Percentiles rank a stretch among this genome's conserved stretches.
phyloP scores from a whole-genome alignment of 2,113 vertebrate species.

The Syngnathus floridae region DNA sequence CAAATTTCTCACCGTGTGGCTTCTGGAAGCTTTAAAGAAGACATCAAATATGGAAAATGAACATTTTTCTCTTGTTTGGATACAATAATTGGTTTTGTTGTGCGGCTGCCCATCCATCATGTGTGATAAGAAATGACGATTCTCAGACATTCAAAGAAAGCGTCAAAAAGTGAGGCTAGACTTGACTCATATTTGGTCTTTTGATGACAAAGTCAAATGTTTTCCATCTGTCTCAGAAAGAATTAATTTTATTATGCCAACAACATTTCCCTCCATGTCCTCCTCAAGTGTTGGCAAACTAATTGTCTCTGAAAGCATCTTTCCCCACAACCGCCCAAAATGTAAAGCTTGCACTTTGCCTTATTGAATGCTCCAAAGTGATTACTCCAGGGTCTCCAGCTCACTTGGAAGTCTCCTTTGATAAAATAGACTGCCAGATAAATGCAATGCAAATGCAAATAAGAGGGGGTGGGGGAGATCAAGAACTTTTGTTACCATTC shows the following conservation, averaged over 20 bases:
- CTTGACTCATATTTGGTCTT: not conserved
- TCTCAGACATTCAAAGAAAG: not conserved
- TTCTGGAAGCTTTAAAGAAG: not conserved
- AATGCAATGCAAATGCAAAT: slow-evolving; percentile 9
- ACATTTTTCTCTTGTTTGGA: not conserved
- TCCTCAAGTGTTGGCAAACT: slow-evolving; percentile 1
- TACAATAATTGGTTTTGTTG: not conserved
- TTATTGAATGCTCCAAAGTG: slow-evolving; percentile 5
- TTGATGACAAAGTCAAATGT: not conserved
- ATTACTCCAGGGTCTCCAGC: not conserved
- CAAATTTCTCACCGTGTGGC: not conserved
- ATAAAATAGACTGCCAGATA: not conserved
- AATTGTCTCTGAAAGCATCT: not conserved
- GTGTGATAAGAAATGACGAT: not conserved
- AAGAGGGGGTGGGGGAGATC: not conserved
- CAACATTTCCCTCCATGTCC: not conserved
- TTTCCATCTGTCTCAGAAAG: not conserved
- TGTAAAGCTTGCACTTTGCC: slow-evolving; percentile 2
- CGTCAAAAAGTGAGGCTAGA: not conserved
- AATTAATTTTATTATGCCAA: not conserved
- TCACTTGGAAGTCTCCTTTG: slow-evolving; percentile 4
- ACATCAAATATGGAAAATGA: not conserved
- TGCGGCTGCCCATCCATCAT: not conserved
- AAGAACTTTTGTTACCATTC: not conserved
- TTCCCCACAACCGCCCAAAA: not conserved